Conservation (phyloP, 2,888 invertebrate genomes). For the Rhagonycha lutea region DNA sequence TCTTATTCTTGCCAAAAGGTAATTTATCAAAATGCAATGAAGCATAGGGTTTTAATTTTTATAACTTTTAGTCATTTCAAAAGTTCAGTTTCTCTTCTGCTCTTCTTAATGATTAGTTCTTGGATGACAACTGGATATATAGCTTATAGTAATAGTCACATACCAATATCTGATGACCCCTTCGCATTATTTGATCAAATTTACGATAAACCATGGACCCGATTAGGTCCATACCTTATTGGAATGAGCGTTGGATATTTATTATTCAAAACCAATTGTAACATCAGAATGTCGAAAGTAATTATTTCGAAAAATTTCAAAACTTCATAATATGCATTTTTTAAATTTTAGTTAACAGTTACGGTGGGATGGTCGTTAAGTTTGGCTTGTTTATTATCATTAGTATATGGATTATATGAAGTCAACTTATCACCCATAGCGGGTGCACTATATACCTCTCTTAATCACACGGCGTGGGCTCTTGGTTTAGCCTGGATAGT, state of each 20-base stretch:
- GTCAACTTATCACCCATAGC: constrained; percentile 68
- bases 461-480: constrained; percentile 85
- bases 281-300: constrained; percentile 74
- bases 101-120: constrained; percentile 72
- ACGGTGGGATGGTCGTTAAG: constrained; percentile 73
- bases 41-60: neutral
- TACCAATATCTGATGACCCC: constrained; percentile 79
- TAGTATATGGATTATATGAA: constrained; percentile 79
- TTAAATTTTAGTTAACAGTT: constrained; percentile 62
- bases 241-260: constrained; percentile 86
- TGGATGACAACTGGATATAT: constrained; percentile 81
- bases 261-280: constrained; percentile 80
- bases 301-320: constrained; percentile 14
- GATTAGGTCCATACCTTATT: constrained; percentile 81
- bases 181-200: constrained; percentile 85
- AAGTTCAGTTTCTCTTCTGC: constrained; percentile 68
- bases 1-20: constrained; percentile 75
- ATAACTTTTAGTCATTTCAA: constrained; percentile 71
- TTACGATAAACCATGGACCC: constrained; percentile 88
- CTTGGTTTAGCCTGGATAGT: constrained; percentile 81
- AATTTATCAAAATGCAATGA: constrained; percentile 26
- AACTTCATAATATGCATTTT: neutral
- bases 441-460: constrained; percentile 78
- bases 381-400: constrained; percentile 67
- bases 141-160: constrained; percentile 77